These are phyloP conservation scores for Ceratitis capitata DNA, from an alignment of 1,140 invertebrate species.

Conservation along the genomic window DNA sequence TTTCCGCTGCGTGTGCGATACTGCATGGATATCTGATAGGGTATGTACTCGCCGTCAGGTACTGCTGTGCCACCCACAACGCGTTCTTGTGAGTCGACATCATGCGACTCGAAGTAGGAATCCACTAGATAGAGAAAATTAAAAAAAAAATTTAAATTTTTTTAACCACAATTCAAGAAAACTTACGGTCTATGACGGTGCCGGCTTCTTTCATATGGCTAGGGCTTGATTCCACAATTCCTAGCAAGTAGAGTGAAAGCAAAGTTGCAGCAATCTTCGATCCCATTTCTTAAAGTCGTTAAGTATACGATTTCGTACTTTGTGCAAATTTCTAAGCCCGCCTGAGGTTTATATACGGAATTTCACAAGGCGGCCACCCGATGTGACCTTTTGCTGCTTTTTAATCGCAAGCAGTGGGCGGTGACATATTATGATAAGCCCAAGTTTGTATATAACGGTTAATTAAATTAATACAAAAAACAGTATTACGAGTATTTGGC, in stretches of 20 bases:
- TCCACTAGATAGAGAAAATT: constrained; percentile 49
- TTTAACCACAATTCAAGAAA: neutral
- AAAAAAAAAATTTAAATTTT: neutral
- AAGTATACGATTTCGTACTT: neutral
- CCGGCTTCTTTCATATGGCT: neutral
- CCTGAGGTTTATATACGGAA: neutral
- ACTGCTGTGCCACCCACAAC: constrained; percentile 60
- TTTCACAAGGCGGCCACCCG: constrained; percentile 39
- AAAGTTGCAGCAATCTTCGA: neutral
- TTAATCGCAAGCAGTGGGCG: constrained; percentile 53
- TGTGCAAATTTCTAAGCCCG: neutral
- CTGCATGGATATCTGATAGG: constrained; percentile 63
- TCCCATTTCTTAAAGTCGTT: neutral
- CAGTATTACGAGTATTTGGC: no score
- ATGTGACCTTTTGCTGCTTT: constrained; percentile 50
- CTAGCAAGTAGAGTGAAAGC: neutral
- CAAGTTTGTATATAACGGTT: constrained; percentile 19
- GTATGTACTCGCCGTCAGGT: constrained; percentile 55
- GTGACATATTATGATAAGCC: constrained; percentile 40
- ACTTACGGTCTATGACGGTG: neutral
- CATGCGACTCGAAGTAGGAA: constrained; percentile 51
- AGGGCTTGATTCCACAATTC: neutral
- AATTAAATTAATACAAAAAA: no score
- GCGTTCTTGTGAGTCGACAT: constrained; percentile 55
- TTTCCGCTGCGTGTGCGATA: constrained; percentile 52